These are phyloP conservation scores for Drosophila parvula DNA, from an alignment of 1,140 invertebrate genomes.

Conservation along the genomic window DNA sequence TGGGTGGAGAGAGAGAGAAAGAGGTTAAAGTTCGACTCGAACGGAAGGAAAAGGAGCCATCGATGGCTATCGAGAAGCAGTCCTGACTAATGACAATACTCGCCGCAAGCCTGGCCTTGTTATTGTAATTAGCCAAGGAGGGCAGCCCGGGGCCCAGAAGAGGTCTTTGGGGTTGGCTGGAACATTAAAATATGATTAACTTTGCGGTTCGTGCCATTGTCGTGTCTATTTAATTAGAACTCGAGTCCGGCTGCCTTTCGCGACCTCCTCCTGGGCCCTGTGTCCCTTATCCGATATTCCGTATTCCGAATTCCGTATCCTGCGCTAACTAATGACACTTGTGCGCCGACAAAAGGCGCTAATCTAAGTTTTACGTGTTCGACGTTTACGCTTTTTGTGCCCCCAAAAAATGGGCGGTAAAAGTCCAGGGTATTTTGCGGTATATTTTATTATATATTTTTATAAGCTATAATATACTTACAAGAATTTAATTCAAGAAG, in stretches of 20 bases:
- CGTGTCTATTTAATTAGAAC: conserved; percentile 79
- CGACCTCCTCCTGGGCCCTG: conserved; percentile 18
- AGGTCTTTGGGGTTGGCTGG: conserved; percentile 48
- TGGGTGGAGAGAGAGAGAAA: background rate
- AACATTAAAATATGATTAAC: conserved; percentile 80
- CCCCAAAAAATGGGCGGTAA: conserved; percentile 6
- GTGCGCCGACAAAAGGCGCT: conserved; percentile 68
- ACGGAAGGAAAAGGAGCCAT: conserved; percentile 33
- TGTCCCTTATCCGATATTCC: conserved; percentile 20
- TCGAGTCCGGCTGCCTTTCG: conserved; percentile 26
- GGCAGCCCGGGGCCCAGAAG: background rate
- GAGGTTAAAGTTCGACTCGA: conserved; percentile 37
- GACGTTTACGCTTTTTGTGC: conserved; percentile 66
- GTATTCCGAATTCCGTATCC: conserved; percentile 44
- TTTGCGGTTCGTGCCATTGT: conserved; percentile 73
- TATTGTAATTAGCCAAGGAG: conserved; percentile 68
- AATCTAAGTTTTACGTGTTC: conserved; percentile 81
- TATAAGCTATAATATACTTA: background rate
- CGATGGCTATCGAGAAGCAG: conserved; percentile 61
- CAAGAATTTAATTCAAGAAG: background rate
- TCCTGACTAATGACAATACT: conserved; percentile 45
- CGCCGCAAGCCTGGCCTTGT: conserved; percentile 38
- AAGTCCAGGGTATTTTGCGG: conserved; percentile 1
- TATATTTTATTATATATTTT: background rate
- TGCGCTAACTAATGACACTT: conserved; percentile 74